These are phyloP conservation scores for Sarcophaga variegata DNA, from an alignment of 2,888 invertebrate genomes.

Conservation along the genomic window DNA sequence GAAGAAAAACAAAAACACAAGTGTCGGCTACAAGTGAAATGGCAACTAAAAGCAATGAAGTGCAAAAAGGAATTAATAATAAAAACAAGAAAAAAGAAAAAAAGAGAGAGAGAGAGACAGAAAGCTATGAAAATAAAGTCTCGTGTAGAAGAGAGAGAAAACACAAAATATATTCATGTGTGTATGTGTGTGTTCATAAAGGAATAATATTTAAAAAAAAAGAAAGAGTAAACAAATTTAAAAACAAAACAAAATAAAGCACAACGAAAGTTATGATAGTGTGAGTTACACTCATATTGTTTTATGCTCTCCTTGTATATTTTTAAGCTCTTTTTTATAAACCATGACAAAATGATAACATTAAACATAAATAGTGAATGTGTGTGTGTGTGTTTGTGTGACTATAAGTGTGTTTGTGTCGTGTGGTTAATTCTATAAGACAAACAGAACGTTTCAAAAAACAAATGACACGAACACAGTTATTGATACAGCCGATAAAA, in stretches of 20 bases:
- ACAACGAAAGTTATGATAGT: slow-evolving; percentile 68
- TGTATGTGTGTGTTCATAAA: background rate
- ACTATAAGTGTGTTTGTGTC: slow-evolving; percentile 1
- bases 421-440: slow-evolving; percentile 40
- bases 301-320: too few relatives aligned
- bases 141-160: too few relatives aligned
- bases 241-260: slow-evolving; percentile 30
- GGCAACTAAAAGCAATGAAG: slow-evolving; percentile 73
- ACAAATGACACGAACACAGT: slow-evolving; percentile 12
- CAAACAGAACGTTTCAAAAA: slow-evolving; percentile 18
- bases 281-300: slow-evolving; percentile 42
- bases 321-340: too few relatives aligned
- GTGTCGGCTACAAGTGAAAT: slow-evolving; percentile 64
- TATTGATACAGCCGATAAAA: slow-evolving; percentile 38
- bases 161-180: too few relatives aligned
- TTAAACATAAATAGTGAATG: background rate
- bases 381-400: background rate
- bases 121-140: too few relatives aligned
- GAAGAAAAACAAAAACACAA: slow-evolving; percentile 53
- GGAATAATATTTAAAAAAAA: background rate
- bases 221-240: background rate
- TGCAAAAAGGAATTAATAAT: slow-evolving; percentile 68
- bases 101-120: too few relatives aligned
- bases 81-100: slow-evolving; percentile 9
- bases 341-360: background rate